Percentiles rank a stretch among this genome's conserved stretches.
These are phyloP conservation scores for Leptogaster cylindrica DNA, from an alignment of 2,888 invertebrate genomes.

Conservation along the genomic window DNA sequence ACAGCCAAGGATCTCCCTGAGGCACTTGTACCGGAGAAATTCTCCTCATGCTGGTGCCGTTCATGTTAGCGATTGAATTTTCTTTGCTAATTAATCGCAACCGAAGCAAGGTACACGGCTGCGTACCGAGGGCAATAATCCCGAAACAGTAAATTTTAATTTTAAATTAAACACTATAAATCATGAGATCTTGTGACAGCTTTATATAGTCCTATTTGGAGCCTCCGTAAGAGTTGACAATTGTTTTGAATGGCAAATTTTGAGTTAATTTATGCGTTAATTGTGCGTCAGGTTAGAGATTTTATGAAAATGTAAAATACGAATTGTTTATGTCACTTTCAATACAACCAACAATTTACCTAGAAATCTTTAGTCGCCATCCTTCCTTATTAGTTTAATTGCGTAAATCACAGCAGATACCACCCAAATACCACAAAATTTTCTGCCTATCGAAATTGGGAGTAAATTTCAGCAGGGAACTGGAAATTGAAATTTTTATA, in stretches of 20 bases:
- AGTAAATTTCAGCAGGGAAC: too few species aligned
- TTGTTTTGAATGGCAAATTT: conserved; percentile 24
- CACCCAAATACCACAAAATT: too few species aligned
- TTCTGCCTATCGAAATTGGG: too few species aligned
- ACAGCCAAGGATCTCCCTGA: neutral
- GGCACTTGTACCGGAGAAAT: conserved; percentile 22
- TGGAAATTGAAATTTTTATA: too few species aligned
- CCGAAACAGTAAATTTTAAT: conserved; percentile 35
- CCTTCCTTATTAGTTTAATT: too few species aligned
- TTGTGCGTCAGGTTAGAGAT: too few species aligned
- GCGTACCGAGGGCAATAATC: conserved; percentile 23
- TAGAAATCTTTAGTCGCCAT: too few species aligned
- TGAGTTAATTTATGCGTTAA: conserved; percentile 27
- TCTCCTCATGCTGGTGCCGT: neutral
- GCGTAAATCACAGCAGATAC: too few species aligned
- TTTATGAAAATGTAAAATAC: too few species aligned
- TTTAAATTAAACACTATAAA: conserved; percentile 29
- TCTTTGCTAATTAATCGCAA: conserved; percentile 25
- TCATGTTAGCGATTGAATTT: conserved; percentile 27
- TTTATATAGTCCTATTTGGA: conserved; percentile 20
- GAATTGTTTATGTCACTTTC: too few species aligned
- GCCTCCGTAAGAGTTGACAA: conserved; percentile 1
- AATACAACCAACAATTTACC: too few species aligned
- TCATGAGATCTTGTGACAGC: conserved; percentile 26
- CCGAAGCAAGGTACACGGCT: conserved; percentile 5